Percentiles rank a stretch among this genome's conserved stretches.
phyloP scores from a whole-genome alignment of 2,113 vertebrate genomes.

The Dromaius novaehollandiae region DNA sequence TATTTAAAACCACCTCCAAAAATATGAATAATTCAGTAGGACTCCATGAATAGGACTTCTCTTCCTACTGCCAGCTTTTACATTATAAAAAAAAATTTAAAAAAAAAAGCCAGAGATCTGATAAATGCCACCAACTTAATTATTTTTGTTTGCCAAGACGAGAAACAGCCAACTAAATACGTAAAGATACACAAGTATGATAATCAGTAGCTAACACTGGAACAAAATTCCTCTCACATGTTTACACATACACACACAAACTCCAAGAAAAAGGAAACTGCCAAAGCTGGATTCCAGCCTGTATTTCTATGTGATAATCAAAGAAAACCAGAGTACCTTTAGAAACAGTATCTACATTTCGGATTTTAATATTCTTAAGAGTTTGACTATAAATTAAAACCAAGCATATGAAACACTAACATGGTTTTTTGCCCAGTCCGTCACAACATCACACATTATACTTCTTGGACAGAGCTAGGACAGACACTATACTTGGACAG shows the following conservation, averaged over 20 bases:
- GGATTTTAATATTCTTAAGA: background rate
- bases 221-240: background rate
- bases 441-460: background rate
- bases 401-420: background rate
- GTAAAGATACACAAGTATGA: background rate
- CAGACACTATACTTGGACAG: too few species aligned
- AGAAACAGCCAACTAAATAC: background rate
- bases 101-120: background rate
- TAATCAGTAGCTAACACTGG: background rate
- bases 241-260: background rate
- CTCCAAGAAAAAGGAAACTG: background rate
- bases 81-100: background rate
- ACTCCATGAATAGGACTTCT: background rate
- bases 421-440: background rate
- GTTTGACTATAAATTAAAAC: background rate
- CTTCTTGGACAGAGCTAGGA: too few species aligned
- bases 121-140: background rate
- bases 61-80: background rate
- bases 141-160: background rate
- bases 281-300: background rate
- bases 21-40: constrained; percentile 11
- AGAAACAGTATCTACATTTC: background rate
- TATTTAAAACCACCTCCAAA: constrained; percentile 1
- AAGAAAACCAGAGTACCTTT: background rate
- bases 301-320: background rate